Evolutionary conservation across 2,113 vertebrate genomes (phyloP).

Genomic region (Thamnaconus septentrionalis): DNA sequence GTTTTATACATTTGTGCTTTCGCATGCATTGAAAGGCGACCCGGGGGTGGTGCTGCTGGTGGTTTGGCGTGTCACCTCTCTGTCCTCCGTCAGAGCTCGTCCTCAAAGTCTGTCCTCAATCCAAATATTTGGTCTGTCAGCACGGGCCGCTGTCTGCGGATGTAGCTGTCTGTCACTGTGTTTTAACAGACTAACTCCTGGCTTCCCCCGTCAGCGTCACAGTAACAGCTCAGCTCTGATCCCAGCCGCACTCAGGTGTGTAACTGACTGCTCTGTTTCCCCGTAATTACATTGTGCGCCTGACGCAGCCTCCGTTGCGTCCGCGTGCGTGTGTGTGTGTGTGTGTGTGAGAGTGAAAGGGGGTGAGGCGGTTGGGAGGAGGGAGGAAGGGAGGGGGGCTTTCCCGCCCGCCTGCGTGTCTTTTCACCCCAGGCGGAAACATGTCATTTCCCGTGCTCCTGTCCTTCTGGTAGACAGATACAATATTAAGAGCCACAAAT

Average conservation of each 20-base stretch:
- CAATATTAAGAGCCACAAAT: conserved; percentile 76
- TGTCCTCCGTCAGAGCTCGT: conserved; percentile 12
- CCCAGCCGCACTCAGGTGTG: conserved; percentile 66
- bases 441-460: conserved; percentile 73
- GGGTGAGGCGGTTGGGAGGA: background rate
- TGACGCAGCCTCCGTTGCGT: conserved; percentile 51
- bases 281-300: conserved; percentile 71
- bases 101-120: conserved; percentile 39
- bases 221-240: conserved; percentile 63
- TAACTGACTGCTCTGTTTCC: conserved; percentile 72
- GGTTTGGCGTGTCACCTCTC: conserved; percentile 6
- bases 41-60: no score
- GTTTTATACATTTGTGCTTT: background rate
- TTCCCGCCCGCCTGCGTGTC: conserved; percentile 20
- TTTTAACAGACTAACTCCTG: conserved; percentile 70
- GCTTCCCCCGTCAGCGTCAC: conserved; percentile 61
- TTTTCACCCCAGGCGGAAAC: conserved; percentile 69
- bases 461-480: conserved; percentile 72
- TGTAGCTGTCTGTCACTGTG: conserved; percentile 63
- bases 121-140: conserved; percentile 65
- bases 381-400: no score
- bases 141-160: conserved; percentile 44
- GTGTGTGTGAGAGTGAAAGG: conserved; percentile 10
- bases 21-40: conserved; percentile 20
- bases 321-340: conserved; percentile 21